Evolutionary conservation across 2,888 invertebrate species (phyloP).

Genomic region (Drosophila meridiana): DNA sequence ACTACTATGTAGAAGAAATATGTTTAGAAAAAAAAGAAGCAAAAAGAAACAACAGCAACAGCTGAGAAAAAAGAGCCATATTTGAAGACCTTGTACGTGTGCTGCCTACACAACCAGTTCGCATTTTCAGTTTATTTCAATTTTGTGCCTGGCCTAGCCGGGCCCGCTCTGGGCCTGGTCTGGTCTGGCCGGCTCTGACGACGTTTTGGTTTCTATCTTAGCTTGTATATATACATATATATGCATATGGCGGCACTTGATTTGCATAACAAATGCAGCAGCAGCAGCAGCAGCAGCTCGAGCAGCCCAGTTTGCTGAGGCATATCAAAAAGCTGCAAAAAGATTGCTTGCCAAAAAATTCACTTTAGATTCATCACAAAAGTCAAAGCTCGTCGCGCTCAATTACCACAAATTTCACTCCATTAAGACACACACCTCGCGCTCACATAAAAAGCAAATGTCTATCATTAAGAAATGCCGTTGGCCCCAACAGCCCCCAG

Average conservation of each 20-base stretch:
- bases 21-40: slow-evolving; percentile 66
- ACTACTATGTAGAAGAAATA: slow-evolving; percentile 69
- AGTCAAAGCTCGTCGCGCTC: slow-evolving; percentile 72
- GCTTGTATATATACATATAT: slow-evolving; percentile 24
- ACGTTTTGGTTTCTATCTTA: slow-evolving; percentile 57
- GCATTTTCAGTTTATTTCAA: slow-evolving; percentile 72
- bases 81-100: slow-evolving; percentile 84
- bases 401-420: slow-evolving; percentile 77
- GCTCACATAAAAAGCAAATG: slow-evolving; percentile 73
- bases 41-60: slow-evolving; percentile 15
- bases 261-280: slow-evolving; percentile 76
- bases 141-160: slow-evolving; percentile 52
- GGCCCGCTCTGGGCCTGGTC: slow-evolving; percentile 33
- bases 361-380: slow-evolving; percentile 68
- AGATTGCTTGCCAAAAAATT: slow-evolving; percentile 51
- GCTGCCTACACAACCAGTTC: slow-evolving; percentile 83
- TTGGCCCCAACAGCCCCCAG: neutral
- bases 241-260: slow-evolving; percentile 72
- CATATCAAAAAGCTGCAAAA: slow-evolving; percentile 42
- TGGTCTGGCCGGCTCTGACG: slow-evolving; percentile 57
- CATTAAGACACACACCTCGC: slow-evolving; percentile 76
- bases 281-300: slow-evolving; percentile 32
- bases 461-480: slow-evolving; percentile 73
- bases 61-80: slow-evolving; percentile 72
- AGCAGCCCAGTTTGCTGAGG: slow-evolving; percentile 39